phyloP scores from a whole-genome alignment of 1,140 invertebrate species.

The Gonatopus flavifemur region DNA sequence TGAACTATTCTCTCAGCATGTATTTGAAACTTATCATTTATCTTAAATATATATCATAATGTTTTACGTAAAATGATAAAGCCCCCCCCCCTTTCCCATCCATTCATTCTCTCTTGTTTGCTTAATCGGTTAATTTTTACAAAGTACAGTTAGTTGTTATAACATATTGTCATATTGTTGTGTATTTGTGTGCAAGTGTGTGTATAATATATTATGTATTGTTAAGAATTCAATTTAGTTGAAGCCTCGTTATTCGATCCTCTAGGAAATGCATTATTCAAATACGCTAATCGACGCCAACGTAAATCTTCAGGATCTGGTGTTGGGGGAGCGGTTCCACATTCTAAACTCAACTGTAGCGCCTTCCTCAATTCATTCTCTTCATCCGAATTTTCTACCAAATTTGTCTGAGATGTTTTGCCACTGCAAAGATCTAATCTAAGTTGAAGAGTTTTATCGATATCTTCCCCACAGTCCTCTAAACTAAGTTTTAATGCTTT shows the following conservation, averaged over 20 bases:
- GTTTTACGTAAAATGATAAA: no score
- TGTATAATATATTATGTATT: conserved; percentile 24
- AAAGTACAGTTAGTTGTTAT: no score
- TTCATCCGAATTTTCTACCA: conserved; percentile 42
- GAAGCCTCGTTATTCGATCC: conserved; percentile 41
- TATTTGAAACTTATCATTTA: no score
- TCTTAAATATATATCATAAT: no score
- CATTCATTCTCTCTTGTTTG: no score
- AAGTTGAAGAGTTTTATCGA: conserved; percentile 35
- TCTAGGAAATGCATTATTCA: conserved; percentile 30
- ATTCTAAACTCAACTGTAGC: conserved; percentile 61
- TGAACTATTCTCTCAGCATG: no score
- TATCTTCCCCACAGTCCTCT: conserved; percentile 45
- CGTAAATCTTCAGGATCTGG: conserved; percentile 51
- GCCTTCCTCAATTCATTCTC: conserved; percentile 59
- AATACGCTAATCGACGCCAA: conserved; percentile 40
- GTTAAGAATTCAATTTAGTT: conserved; percentile 52
- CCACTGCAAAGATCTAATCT: conserved; percentile 32
- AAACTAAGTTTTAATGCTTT: conserved; percentile 59
- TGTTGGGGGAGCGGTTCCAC: conserved; percentile 49
- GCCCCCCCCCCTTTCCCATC: no score
- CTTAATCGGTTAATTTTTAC: no score
- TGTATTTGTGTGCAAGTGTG: conserved; percentile 30
- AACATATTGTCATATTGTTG: no score
- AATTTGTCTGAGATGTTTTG: conserved; percentile 3